These are phyloP conservation scores for Anableps anableps DNA, from an alignment of 2,797 vertebrate species.

Conservation along the genomic window DNA sequence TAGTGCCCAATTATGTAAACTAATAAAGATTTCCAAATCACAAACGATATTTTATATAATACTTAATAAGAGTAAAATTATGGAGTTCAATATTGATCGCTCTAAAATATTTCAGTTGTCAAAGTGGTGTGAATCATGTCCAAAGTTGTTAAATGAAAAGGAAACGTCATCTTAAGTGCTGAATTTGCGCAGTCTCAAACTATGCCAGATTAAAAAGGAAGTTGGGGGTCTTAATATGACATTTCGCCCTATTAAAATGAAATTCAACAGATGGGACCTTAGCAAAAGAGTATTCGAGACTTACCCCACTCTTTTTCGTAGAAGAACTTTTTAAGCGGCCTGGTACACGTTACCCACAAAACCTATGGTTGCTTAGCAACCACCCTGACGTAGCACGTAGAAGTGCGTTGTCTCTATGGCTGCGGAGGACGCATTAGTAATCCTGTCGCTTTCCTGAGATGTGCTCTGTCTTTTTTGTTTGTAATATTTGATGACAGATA, in stretches of 20 bases:
- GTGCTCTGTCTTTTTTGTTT: not conserved
- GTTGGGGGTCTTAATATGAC: not conserved
- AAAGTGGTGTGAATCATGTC: not conserved
- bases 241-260: not conserved
- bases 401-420: slow-evolving; percentile 72
- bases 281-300: not conserved
- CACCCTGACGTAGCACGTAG: slow-evolving; percentile 60
- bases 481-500: not conserved
- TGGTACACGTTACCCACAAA: not conserved
- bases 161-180: not conserved
- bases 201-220: not conserved
- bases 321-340: not conserved
- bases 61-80: no score
- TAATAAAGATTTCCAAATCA: no score
- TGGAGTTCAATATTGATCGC: no score
- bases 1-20: no score
- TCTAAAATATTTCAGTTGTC: not conserved
- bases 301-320: not conserved
- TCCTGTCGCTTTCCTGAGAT: slow-evolving; percentile 24
- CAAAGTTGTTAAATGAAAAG: not conserved
- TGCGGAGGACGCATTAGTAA: slow-evolving; percentile 71
- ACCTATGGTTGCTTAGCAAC: slow-evolving; percentile 56
- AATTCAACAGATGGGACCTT: not conserved
- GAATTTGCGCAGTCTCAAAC: not conserved
- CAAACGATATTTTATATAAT: no score